Evolutionary conservation across 2,888 invertebrate genomes (phyloP).

Genomic region (Pollenia griseotomentosa): DNA sequence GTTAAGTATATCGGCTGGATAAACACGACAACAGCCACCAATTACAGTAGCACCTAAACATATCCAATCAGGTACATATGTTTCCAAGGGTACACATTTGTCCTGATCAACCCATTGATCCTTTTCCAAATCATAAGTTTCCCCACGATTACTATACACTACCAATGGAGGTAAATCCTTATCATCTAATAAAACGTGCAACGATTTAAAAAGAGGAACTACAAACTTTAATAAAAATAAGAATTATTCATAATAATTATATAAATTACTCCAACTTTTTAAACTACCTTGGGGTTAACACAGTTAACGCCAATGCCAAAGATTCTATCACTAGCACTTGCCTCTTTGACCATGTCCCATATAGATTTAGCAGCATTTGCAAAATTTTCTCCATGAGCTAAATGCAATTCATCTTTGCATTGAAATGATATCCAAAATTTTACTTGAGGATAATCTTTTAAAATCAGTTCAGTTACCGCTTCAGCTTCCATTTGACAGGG

Average conservation of each 20-base stretch:
- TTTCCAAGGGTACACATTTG: conserved; percentile 88
- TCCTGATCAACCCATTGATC: conserved; percentile 88
- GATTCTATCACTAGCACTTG: conserved; percentile 87
- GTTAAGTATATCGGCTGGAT: conserved; percentile 90
- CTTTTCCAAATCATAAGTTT: conserved; percentile 79
- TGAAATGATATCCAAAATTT: conserved; percentile 92
- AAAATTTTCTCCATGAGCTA: conserved; percentile 93
- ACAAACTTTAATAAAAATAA: conserved; percentile 84
- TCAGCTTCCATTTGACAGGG: conserved; percentile 93
- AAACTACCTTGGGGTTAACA: conserved; percentile 86
- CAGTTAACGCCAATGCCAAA: conserved; percentile 96
- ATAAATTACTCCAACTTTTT: not conserved
- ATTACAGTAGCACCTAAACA: conserved; percentile 91
- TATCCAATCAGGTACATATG: conserved; percentile 91
- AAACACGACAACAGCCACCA: conserved; percentile 96
- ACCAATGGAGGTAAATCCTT: conserved; percentile 90
- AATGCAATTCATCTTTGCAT: conserved; percentile 88
- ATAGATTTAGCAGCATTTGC: conserved; percentile 89
- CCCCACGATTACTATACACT: conserved; percentile 96
- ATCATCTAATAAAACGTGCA: conserved; percentile 82
- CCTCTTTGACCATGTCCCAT: conserved; percentile 85
- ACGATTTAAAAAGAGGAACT: conserved; percentile 86
- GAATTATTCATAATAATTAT: not conserved
- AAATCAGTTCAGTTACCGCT: conserved; percentile 90
- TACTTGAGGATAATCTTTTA: conserved; percentile 88